Evolutionary conservation across 2,888 invertebrate species (phyloP).

Genomic region (Hirtodrosophila cameraria): DNA sequence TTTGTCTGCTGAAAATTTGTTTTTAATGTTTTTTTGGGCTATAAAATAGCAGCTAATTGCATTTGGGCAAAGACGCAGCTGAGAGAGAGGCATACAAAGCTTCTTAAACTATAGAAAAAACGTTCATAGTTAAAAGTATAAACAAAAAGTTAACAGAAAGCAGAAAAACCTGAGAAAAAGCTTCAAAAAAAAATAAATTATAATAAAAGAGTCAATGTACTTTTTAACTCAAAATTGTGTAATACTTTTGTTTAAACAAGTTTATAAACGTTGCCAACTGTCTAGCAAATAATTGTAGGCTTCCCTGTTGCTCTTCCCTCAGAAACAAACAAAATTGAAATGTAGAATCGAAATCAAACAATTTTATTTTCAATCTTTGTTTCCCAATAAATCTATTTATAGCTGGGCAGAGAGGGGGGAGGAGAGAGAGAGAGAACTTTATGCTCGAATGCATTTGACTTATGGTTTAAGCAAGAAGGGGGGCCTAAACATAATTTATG

Average conservation of each 20-base stretch:
- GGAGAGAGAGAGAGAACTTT: conserved; percentile 39
- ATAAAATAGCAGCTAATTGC: conserved; percentile 22
- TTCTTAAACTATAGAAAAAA: too few species aligned
- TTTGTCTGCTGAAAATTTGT: neutral
- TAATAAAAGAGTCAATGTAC: conserved; percentile 57
- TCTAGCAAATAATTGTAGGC: neutral
- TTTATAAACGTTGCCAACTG: conserved; percentile 6
- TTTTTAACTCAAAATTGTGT: conserved; percentile 49
- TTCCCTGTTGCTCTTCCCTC: too few species aligned
- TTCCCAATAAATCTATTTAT: conserved; percentile 56
- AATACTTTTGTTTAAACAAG: conserved; percentile 36
- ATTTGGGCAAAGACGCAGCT: too few species aligned
- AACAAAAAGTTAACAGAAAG: conserved; percentile 21
- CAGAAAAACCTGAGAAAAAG: conserved; percentile 23
- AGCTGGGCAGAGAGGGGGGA: too few species aligned
- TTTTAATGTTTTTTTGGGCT: conserved; percentile 6
- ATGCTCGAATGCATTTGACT: conserved; percentile 32
- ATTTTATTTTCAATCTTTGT: conserved; percentile 35
- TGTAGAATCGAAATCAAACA: conserved; percentile 21
- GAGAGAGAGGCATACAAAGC: too few species aligned
- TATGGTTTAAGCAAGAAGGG: neutral
- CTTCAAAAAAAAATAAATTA: conserved; percentile 18
- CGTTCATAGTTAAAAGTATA: neutral
- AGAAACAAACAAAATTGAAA: too few species aligned
- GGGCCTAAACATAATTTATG: conserved; percentile 59